Evolutionary conservation across 2,888 invertebrate species (phyloP), one percentile per base, ranked within the genome.

Genomic region (Trichopoda pennipes): DNA sequence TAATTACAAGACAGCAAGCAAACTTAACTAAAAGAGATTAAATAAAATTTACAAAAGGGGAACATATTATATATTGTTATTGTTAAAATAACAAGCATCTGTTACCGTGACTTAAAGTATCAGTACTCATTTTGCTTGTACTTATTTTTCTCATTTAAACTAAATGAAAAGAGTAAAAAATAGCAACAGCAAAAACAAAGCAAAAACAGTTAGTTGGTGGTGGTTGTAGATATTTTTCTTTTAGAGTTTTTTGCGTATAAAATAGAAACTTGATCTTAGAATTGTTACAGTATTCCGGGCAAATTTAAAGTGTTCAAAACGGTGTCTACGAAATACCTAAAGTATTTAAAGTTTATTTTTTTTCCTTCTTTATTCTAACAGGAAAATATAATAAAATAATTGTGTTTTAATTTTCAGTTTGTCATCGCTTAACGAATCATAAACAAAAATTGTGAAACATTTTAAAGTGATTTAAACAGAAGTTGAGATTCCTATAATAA

Each of bases 271-370:
- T 86, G 87, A 86, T 86, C 85, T 88, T 86, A 90, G 91, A 91
- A 91, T 90, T 85, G 88, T 87, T 89, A 90, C 90, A 91, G 91
- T 91, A 90, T 89, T 89, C 88, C 90, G 91, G 89, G 89, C 89
- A 89, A 87, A 87, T 88, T 87, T 85, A 87, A 85, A 88, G 89
- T 86, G 90, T 88, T 88, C 86, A 86, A 87, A 90, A 87, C 89
- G 81, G 87, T 88, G 88, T 87, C 89, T 85, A 87, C 85, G 86
- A 85, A 86, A 85, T 87, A 87, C 86, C 84, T 66, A 83, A 86
- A 86, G 87, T 88, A 87, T n/a, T 38, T 32, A 47, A 38, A n/a
- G 12, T 17, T n/a, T 17, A 23, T 23, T 16, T 51, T 14, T 51
- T 51, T 6, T 14, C 23, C 17, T 8, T 58, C 77, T 69, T 14